These are phyloP conservation scores for Burhinus oedicnemus DNA, from an alignment of 2,113 vertebrate species.

Conservation along the genomic window DNA sequence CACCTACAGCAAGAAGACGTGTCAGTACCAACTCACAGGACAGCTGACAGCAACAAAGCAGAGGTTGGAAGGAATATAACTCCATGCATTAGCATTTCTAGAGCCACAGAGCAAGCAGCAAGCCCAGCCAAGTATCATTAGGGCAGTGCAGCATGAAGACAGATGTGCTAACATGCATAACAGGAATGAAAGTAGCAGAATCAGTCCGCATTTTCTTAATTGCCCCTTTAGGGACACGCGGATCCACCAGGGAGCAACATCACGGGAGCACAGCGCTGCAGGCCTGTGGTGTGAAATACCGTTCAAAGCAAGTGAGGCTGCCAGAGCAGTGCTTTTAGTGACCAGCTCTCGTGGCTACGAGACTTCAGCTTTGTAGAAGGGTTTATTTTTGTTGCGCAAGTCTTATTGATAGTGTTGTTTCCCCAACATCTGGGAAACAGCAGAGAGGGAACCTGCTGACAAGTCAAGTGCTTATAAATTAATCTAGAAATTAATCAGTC, in stretches of 20 bases:
- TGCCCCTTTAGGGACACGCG: background rate
- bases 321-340: background rate
- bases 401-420: background rate
- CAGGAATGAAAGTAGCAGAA: background rate
- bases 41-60: background rate
- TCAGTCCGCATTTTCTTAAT: background rate
- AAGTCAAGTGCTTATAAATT: constrained; percentile 51
- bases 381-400: background rate
- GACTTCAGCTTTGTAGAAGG: background rate
- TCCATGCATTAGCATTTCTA: background rate
- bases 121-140: background rate
- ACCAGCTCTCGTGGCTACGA: accelerated
- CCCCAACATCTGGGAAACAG: background rate
- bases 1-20: background rate
- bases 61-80: background rate
- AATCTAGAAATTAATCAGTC: constrained; percentile 25
- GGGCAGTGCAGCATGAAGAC: background rate
- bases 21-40: background rate
- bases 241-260: background rate
- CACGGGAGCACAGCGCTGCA: background rate
- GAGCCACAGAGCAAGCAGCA: background rate
- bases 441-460: constrained; percentile 19
- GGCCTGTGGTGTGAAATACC: background rate
- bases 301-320: background rate
- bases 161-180: accelerated